Base-by-base conservation (phyloP, 2,797 vertebrate species). In the Enoplosus armatus region DNA sequence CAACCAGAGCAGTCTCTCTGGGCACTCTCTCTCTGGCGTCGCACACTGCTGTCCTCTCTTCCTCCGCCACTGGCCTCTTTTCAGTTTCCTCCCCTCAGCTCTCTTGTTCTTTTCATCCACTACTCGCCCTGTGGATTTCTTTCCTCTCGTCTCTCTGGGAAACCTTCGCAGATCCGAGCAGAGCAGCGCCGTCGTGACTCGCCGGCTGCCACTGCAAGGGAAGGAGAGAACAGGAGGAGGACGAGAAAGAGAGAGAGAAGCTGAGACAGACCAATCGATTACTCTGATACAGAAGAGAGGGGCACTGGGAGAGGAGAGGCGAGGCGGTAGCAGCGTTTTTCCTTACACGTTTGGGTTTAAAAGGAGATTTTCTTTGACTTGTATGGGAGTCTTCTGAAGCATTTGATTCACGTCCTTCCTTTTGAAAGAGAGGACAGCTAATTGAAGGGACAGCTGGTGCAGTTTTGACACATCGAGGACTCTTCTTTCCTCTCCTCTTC, bases 1-100 rank as follows among this genome's bases (percentile, higher is more conserved):
- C 91, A 93, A 85, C 82, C 87, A 90, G 89, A 90, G 89, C 81
- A 77, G 87, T 81, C 90, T 92, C 87, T 67, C 87, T 72, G 82
- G 81, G 72, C 69, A 48, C 75, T 69, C 71, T 74, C 71, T 74
- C 74, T 89, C 80, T 41, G 78, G 74, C 79, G 71, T n/a, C 86
- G 87, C 85, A 91, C 90, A 88, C 87, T 88, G 74, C 85, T 64
- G 66, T 90, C 74, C 75, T 87, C 80, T 83, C 88, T 83, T 60
- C 77, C 72, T 87, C 60, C 55, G 64, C 80, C 69, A 33, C 85
- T 85, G 87, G 77, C 89, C 85, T 86, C 86, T 86, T 87, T 89
- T 77, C 67, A 53, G 62, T 72, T 85, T 75, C 39, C 60, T 88
- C 72, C 60, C 35, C 73, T 82, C 59, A 2, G 51, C 67, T 72